Base-by-base conservation (phyloP, 2,888 invertebrate genomes). In the Lycophotia porphyrea region DNA sequence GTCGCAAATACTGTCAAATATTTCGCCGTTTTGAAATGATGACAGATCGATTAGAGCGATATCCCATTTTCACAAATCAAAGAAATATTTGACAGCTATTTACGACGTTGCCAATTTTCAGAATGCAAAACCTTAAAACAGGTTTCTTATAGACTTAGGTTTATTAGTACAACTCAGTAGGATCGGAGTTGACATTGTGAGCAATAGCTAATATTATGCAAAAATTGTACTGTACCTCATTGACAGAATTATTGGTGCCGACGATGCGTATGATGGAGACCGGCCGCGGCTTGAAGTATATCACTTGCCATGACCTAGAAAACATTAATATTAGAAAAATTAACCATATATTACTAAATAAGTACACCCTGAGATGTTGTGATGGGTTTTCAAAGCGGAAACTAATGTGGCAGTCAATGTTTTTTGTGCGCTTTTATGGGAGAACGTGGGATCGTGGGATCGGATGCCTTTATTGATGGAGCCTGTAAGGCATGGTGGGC, bases 211-310 rank as follows among this genome's bases (percentile, higher is more conserved):
- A n/a, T 49, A 21, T 15, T 5, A 21, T n/a, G 0, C 0, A 7
- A 27, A 65, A 36, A 24, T 44, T 21, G 0, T 52, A 70, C 36
- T 34, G n/a, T 93, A 98, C 99, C 97, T 99, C 99, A 94, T 99
- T 99, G 0, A 99, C 99, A 24, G 99, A 99, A 94, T 99, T 99
- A 90, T 98, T 98, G 0, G 99, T 99, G 80, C 99, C 99, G 70
- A 99, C 98, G 88, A 99, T 99, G 79, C 98, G 97, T 84, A 99
- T 98, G 92, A 99, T 99, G 69, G 99, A 98, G 55, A 99, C 98
- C 0, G 99, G 98, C 66, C 98, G 97, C 27, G 98, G 97, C 1
- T 98, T 96, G 95, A 99, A 99, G 72, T 97, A 97, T 65, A 99
- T 97, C 76, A 98, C 98, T 94, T 99, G 99, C 99, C 99, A 99